A percentile compares a stretch with the other conserved stretches of the same genome.
phyloP scores from a whole-genome alignment of 2,113 vertebrate species.

The Pogonocichla stellata region DNA sequence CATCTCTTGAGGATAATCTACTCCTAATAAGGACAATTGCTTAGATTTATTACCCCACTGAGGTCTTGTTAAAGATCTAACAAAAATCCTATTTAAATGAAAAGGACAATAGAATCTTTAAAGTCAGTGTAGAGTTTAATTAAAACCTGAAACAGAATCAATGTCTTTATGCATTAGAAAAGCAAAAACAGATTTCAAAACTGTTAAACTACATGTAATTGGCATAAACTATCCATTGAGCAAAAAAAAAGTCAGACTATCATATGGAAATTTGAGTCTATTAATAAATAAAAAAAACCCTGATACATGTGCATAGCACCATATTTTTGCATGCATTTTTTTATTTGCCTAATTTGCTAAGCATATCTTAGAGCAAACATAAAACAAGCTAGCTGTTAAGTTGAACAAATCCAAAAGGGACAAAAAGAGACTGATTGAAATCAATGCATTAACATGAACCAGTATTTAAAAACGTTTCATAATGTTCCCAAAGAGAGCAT shows the following conservation, averaged over 20 bases:
- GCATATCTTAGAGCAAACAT: constrained; percentile 16
- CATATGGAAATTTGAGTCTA: neutral
- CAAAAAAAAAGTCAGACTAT: neutral
- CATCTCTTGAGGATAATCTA: constrained; percentile 74
- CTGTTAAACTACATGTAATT: constrained; percentile 30
- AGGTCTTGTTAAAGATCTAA: constrained; percentile 81
- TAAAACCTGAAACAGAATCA: constrained; percentile 57
- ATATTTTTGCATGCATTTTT: constrained; percentile 20
- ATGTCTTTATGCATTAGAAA: constrained; percentile 28
- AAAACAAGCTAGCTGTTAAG: neutral
- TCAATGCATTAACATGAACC: neutral
- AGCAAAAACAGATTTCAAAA: constrained; percentile 58
- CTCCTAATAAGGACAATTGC: constrained; percentile 79
- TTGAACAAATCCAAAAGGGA: constrained; percentile 31
- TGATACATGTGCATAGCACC: neutral
- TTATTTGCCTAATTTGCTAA: constrained; percentile 23
- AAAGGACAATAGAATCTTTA: constrained; percentile 74
- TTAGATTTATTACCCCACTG: constrained; percentile 78
- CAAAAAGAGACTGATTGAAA: neutral
- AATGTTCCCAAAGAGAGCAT: constrained; percentile 35
- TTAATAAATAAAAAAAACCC: constrained; percentile 34
- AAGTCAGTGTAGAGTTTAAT: constrained; percentile 72
- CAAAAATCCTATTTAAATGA: constrained; percentile 75
- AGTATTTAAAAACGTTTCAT: constrained; percentile 47
- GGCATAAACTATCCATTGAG: constrained; percentile 30